Evolutionary conservation across 37 sponge, comb jelly and placozoan species (phyloP).

Genomic region (Tethya wilhelma): DNA sequence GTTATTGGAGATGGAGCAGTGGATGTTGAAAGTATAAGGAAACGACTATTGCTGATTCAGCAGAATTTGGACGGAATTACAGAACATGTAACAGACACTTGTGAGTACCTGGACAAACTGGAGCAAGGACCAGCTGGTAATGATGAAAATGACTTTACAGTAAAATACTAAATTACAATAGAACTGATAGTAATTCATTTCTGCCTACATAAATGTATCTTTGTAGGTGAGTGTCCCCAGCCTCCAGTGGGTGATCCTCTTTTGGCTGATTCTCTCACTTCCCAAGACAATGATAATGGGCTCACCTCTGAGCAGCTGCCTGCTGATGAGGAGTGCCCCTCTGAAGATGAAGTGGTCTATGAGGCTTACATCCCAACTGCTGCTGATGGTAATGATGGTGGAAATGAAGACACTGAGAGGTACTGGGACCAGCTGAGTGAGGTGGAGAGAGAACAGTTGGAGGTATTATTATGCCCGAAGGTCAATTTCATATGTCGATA

Average conservation of each 20-base stretch:
- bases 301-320: neutral
- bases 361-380: conserved; percentile 33
- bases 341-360: conserved; percentile 38
- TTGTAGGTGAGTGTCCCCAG: neutral
- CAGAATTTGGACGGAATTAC: neutral
- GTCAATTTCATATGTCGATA: no score
- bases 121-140: no score
- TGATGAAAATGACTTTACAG: no score
- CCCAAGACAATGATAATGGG: neutral
- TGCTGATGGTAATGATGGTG: neutral
- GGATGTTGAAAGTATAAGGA: neutral
- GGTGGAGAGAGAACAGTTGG: neutral
- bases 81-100: no score
- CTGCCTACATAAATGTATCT: no score
- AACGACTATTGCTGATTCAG: neutral
- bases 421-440: neutral
- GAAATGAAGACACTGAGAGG: no score
- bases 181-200: no score
- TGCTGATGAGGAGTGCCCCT: conserved; percentile 7
- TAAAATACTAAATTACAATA: no score
- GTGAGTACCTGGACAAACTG: no score
- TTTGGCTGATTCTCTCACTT: neutral
- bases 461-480: neutral
- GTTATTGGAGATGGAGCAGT: neutral
- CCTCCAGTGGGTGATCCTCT: neutral